Evolutionary conservation across 2,888 invertebrate species (phyloP).

Genomic region (Conchocele bisecta): DNA sequence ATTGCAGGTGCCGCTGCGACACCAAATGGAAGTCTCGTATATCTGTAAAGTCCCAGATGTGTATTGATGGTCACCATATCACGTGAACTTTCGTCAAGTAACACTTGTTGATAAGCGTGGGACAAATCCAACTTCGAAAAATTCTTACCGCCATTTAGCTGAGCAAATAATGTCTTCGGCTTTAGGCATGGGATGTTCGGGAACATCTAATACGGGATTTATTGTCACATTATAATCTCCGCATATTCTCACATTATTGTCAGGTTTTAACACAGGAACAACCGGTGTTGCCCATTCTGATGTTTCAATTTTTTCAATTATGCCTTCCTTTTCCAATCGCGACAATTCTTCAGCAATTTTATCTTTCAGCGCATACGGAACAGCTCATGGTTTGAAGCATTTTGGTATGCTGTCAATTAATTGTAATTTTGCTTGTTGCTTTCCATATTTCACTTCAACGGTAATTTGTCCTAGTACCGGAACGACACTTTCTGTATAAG

Average conservation of each 20-base stretch:
- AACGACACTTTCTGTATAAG: conserved; percentile 10
- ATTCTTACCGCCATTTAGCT: no score
- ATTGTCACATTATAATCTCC: conserved; percentile 50
- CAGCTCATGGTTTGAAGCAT: conserved; percentile 19
- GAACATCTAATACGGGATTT: conserved; percentile 16
- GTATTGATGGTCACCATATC: neutral
- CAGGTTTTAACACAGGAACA: conserved; percentile 2
- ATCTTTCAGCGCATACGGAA: conserved; percentile 25
- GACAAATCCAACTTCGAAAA: conserved; percentile 5
- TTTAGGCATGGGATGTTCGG: conserved; percentile 2
- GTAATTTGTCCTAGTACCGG: neutral
- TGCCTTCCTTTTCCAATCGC: conserved; percentile 8
- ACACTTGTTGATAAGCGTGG: conserved; percentile 8
- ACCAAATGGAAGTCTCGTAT: conserved; percentile 21
- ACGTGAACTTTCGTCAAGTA: neutral
- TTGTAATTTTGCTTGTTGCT: neutral
- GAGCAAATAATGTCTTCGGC: conserved; percentile 1
- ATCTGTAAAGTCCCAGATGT: conserved; percentile 15
- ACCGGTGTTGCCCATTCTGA: conserved; percentile 24
- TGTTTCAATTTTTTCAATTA: conserved; percentile 15
- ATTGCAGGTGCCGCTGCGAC: conserved; percentile 14
- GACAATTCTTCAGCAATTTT: conserved; percentile 13
- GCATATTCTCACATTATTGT: conserved; percentile 28
- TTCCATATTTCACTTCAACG: conserved; percentile 6
- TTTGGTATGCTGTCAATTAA: neutral